A percentile compares a stretch with the other conserved stretches of the same genome.
phyloP scores from a whole-genome alignment of 2,113 vertebrate genomes.

The Bos indicus region DNA sequence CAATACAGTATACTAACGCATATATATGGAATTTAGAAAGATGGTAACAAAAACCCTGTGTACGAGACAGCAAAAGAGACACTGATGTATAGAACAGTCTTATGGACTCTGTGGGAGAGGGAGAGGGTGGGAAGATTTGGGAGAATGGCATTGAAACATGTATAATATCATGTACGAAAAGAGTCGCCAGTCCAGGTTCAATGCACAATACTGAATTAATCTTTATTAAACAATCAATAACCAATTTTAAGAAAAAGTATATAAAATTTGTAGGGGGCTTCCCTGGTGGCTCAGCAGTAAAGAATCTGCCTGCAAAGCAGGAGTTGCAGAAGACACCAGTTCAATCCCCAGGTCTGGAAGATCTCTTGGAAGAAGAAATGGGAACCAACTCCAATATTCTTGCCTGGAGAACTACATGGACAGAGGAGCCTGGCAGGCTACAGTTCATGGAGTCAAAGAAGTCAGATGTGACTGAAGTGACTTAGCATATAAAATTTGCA shows the following conservation, averaged over 20 bases:
- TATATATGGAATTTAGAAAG: no score
- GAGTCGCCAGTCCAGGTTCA: no score
- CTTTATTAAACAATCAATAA: not conserved
- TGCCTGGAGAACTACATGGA: not conserved
- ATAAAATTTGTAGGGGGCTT: not conserved
- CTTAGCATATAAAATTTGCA: not conserved
- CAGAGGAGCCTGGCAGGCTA: not conserved
- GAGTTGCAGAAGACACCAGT: accelerated
- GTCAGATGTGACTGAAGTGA: not conserved
- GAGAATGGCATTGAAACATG: no score
- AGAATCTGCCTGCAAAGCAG: not conserved
- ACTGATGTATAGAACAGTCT: no score
- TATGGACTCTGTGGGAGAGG: no score
- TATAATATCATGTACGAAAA: no score
- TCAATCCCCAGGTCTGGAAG: accelerated
- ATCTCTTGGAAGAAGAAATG: not conserved
- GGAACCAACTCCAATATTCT: not conserved
- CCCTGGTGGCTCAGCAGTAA: not conserved
- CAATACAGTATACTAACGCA: no score
- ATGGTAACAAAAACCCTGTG: no score
- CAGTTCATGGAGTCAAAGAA: not conserved
- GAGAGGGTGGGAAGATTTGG: no score
- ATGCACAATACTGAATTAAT: not conserved
- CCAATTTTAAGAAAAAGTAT: not conserved
- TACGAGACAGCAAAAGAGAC: no score